Percentiles rank a stretch among this genome's conserved stretches.
phyloP scores from a whole-genome alignment of 2,797 vertebrate species.

The Onychomys leucogaster region DNA sequence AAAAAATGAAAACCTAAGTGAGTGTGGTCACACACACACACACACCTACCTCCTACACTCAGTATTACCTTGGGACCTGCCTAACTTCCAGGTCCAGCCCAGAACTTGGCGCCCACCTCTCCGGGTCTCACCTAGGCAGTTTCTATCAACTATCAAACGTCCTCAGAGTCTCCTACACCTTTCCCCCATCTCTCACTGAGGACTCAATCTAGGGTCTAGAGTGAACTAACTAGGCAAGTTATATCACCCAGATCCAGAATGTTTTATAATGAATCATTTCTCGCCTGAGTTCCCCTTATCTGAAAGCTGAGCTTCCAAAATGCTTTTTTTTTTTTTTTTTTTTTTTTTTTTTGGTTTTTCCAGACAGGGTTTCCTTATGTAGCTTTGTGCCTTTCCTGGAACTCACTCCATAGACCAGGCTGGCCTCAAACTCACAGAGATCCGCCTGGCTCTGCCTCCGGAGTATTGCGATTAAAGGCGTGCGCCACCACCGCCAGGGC shows the following conservation, averaged over 20 bases:
- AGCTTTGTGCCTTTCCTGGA: no score
- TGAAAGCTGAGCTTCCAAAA: background rate
- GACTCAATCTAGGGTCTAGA: background rate
- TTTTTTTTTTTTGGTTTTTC: no score
- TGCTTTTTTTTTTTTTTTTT: background rate
- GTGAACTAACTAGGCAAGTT: background rate
- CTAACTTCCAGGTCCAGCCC: background rate
- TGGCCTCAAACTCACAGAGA: no score
- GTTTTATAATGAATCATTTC: no score
- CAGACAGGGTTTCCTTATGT: no score
- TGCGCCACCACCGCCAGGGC: no score
- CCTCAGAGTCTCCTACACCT: background rate
- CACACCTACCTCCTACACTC: background rate
- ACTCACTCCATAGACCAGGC: no score
- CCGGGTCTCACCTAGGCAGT: no score
- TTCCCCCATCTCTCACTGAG: background rate
- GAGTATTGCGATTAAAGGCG: no score
- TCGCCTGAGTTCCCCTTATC: background rate
- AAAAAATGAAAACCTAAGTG: no score
- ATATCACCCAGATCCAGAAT: background rate
- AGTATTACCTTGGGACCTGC: background rate
- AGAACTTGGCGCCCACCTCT: background rate
- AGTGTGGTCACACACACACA: no score
- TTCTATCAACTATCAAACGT: background rate
- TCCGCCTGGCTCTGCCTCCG: no score